Base-by-base conservation (phyloP, 2,113 vertebrate species). In the Corythornis cristatus region DNA sequence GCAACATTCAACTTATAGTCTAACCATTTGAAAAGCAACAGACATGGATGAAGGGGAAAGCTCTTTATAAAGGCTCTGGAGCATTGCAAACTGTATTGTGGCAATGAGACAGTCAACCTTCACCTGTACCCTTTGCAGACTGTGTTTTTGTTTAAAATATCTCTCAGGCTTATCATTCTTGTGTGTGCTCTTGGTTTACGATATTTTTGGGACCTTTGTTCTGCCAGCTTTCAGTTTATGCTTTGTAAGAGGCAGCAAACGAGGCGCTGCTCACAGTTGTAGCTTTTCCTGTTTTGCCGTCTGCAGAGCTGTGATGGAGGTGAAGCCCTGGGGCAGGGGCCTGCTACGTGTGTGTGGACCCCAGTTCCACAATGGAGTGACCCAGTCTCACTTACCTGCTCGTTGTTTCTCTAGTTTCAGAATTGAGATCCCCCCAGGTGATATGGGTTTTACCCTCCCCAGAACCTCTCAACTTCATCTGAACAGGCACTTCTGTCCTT, bases 261-360 rank as follows among this genome's bases (percentile, higher is more conserved):
- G 66, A 33, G 67, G 13, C 0, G 0, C 40, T 72, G 66, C 43
- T 75, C 2, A 0, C 26, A 48, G 17, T 7, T 37, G 42, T 50
- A 33, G 72, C n/a, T 88, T 74, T 65, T 81, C 26, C 46, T 0
- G 2, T 3, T 7, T 57, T 50, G 75, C 81, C 4, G 2, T 15
- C 58, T 56, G n/a, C 4, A 0, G 31, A 1, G 4, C 53, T 23
- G 28, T 20, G 37, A 17, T 2, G 3, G 45, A 74, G 75, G 45
- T 20, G 70, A 20, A 33, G 28, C 31, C 20, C 5, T 35, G 33
- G n/a, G 33, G 31, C 28, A 56, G 61, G 35, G 60, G 16, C 35
- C 35, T n/a, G 16, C 22, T 56, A 13, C 18, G 15, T 25, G 29
- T 12, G 0, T 22, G 54, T 45, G 48, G 6, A 20, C 53, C 22